phyloP scores from a whole-genome alignment of 1,140 invertebrate genomes.

The Drosophila eugracilis region DNA sequence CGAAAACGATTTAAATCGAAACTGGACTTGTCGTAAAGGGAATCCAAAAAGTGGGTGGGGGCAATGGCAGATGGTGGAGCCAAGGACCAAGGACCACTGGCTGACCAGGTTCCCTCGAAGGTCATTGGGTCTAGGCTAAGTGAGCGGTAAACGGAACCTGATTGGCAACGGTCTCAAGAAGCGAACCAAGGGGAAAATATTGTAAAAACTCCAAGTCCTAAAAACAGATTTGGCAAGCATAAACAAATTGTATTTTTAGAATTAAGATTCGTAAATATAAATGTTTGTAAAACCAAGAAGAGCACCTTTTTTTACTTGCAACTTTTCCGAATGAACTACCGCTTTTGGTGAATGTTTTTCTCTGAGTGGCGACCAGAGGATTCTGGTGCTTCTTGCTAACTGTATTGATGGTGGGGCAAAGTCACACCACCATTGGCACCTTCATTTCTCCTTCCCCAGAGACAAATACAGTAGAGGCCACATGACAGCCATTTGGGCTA shows the following conservation, averaged over 20 bases:
- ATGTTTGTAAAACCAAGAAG: neutral
- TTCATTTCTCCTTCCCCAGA: conserved; percentile 76
- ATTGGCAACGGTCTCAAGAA: conserved; percentile 34
- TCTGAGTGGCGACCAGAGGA: neutral
- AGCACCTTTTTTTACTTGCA: neutral
- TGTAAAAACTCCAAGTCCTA: neutral
- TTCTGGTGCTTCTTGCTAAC: conserved; percentile 1
- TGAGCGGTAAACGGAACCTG: conserved; percentile 29
- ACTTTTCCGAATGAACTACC: neutral
- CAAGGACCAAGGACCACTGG: conserved; percentile 7
- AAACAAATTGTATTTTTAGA: neutral
- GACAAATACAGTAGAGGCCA: conserved; percentile 20
- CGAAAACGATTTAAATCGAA: conserved; percentile 27
- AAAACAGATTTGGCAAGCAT: neutral
- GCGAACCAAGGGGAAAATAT: neutral
- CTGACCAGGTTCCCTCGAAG: conserved; percentile 27
- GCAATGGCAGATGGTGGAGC: neutral
- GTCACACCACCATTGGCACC: conserved; percentile 43
- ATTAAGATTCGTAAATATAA: neutral
- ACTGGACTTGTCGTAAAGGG: conserved; percentile 3
- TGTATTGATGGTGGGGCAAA: conserved; percentile 17
- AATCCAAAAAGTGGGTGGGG: no score
- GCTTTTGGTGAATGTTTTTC: neutral
- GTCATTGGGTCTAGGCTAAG: conserved; percentile 48
- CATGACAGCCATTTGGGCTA: conserved; percentile 50